phyloP scores from a whole-genome alignment of 2,113 vertebrate genomes.

The Epinephelus fuscoguttatus region DNA sequence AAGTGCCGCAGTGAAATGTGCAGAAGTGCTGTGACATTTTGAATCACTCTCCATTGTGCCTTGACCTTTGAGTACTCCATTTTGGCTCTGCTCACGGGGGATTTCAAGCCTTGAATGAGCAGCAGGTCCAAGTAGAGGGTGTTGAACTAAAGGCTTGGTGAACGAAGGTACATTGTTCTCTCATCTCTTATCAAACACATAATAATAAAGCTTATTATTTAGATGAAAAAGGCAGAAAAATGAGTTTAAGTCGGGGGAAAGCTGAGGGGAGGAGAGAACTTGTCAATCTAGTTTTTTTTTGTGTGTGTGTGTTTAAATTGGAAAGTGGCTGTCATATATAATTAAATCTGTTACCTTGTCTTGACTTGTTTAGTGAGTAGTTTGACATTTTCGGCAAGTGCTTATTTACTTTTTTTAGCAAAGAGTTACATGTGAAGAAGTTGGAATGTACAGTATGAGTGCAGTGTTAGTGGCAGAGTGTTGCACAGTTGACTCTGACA shows the following conservation, averaged over 20 bases:
- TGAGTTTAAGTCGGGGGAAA: neutral
- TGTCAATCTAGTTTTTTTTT: neutral
- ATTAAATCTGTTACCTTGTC: neutral
- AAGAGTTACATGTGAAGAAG: neutral
- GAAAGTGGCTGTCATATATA: no score
- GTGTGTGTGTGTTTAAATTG: neutral
- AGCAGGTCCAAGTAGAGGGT: neutral
- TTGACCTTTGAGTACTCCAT: constrained; percentile 47
- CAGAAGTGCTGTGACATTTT: constrained; percentile 45
- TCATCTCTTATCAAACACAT: neutral
- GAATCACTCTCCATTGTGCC: neutral
- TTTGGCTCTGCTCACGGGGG: neutral
- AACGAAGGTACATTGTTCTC: neutral
- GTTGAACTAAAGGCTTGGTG: neutral
- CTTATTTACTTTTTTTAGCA: neutral
- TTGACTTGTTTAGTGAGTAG: neutral
- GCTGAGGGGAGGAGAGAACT: neutral
- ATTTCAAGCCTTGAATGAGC: constrained; percentile 31
- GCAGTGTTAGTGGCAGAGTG: no score
- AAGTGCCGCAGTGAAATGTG: neutral
- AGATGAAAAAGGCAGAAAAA: neutral
- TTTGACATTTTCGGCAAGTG: neutral
- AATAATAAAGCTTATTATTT: neutral
- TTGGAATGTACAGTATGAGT: no score
- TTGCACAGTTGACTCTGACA: neutral